Evolutionary conservation across 2,888 invertebrate genomes (phyloP).

Genomic region (Ophion costatus): DNA sequence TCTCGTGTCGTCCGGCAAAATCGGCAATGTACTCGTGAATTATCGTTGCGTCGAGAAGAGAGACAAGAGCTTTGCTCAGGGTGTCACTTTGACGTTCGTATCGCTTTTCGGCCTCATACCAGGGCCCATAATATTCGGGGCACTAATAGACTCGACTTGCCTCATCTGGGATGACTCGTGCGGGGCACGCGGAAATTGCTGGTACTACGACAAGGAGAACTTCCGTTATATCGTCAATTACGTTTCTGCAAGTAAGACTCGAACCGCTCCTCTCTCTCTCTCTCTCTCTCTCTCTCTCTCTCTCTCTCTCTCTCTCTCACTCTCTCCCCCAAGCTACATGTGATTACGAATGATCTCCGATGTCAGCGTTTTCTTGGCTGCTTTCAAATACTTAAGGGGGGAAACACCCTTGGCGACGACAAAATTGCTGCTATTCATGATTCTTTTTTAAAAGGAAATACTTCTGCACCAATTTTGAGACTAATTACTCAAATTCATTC

Average conservation of each 20-base stretch:
- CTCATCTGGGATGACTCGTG: constrained; percentile 88
- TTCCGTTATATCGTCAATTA: constrained; percentile 86
- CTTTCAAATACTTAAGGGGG: neutral
- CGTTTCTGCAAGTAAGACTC: constrained; percentile 84
- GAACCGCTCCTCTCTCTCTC: neutral
- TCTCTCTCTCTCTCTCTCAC: no score
- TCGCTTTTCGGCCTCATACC: constrained; percentile 88
- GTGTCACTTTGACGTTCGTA: constrained; percentile 86
- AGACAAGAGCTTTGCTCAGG: constrained; percentile 88
- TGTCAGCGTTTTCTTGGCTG: neutral
- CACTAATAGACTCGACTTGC: constrained; percentile 88
- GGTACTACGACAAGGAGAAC: constrained; percentile 87
- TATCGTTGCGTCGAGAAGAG: constrained; percentile 87
- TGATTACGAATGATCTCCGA: neutral
- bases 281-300: neutral
- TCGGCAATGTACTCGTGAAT: constrained; percentile 88
- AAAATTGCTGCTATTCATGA: no score
- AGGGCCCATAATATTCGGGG: constrained; percentile 88
- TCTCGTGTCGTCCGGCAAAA: constrained; percentile 87
- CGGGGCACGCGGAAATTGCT: constrained; percentile 87
- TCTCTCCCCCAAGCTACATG: no score
- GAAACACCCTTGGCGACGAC: no score
- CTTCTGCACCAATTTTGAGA: no score
- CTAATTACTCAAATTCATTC: no score
- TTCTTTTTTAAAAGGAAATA: no score